A percentile compares a stretch with the other conserved stretches of the same genome.
These are phyloP conservation scores for Machimus rusticus DNA, from an alignment of 2,888 invertebrate species.

Conservation along the genomic window DNA sequence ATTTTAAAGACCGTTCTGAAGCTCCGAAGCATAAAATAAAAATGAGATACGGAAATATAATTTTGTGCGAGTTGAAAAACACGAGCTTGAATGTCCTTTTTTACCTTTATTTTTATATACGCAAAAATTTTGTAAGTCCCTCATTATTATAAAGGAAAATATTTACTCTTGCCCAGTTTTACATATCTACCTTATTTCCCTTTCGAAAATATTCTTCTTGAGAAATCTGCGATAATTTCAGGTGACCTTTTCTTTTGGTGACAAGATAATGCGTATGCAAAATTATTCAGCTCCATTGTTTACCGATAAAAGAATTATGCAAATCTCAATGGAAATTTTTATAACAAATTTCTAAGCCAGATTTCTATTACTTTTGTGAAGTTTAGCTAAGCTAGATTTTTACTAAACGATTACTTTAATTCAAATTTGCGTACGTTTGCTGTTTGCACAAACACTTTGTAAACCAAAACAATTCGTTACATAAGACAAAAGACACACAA, in stretches of 20 bases:
- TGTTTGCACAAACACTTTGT: neutral
- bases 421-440: neutral
- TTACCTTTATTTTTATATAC: neutral
- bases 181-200: neutral
- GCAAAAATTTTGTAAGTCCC: too few relatives aligned
- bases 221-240: neutral
- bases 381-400: neutral
- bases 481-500: neutral
- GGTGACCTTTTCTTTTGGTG: neutral
- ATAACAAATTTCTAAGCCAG: neutral
- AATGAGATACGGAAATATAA: neutral
- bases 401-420: neutral
- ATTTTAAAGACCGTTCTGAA: too few relatives aligned
- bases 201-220: neutral
- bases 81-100: neutral
- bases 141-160: neutral
- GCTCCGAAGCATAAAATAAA: too few relatives aligned
- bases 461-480: neutral
- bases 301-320: neutral
- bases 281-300: neutral
- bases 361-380: neutral
- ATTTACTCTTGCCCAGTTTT: too few relatives aligned
- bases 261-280: neutral
- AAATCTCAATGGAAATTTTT: neutral
- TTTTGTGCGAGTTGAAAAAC: neutral